Conservation (phyloP, 1,140 invertebrate genomes). For the Drosophila orosa region DNA sequence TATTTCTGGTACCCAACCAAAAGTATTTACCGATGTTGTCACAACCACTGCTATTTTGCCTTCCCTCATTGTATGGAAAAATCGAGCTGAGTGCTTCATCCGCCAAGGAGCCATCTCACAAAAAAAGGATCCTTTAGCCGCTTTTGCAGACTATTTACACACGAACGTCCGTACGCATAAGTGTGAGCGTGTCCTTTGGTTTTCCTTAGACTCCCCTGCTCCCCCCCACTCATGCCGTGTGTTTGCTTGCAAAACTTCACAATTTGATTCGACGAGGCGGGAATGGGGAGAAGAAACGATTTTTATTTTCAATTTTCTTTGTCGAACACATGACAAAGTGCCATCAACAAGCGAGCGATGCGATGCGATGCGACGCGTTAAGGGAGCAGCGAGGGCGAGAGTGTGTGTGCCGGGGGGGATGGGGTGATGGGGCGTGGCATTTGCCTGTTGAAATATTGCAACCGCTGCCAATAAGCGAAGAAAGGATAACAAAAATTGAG, state of each 20-base stretch:
- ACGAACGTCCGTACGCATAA: conserved; percentile 11
- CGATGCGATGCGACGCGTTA: conserved; percentile 31
- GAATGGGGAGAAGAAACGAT: conserved; percentile 48
- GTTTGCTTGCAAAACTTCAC: conserved; percentile 62
- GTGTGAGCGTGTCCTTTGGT: conserved; percentile 23
- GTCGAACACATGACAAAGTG: conserved; percentile 80
- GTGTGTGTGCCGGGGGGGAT: conserved; percentile 1
- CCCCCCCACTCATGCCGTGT: neutral
- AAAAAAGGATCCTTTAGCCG: conserved; percentile 44
- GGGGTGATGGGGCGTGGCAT: conserved; percentile 47
- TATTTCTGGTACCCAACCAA: neutral
- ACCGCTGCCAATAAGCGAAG: conserved; percentile 54
- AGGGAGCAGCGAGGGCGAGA: conserved; percentile 23
- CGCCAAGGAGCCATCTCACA: conserved; percentile 5
- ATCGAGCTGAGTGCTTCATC: conserved; percentile 40
- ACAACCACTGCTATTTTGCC: conserved; percentile 5
- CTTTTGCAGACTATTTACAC: conserved; percentile 48
- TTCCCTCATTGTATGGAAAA: conserved; percentile 24
- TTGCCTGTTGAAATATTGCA: conserved; percentile 65
- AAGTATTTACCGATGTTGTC: conserved; percentile 8
- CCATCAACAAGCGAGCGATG: conserved; percentile 67
- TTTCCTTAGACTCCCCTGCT: conserved; percentile 14
- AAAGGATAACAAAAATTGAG: conserved; percentile 64
- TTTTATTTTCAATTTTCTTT: conserved; percentile 82
- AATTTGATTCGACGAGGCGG: conserved; percentile 60